Evolutionary conservation across 1,140 invertebrate genomes (phyloP), one percentile per base, ranked within the genome.

Genomic region (Trichogramma pretiosum): DNA sequence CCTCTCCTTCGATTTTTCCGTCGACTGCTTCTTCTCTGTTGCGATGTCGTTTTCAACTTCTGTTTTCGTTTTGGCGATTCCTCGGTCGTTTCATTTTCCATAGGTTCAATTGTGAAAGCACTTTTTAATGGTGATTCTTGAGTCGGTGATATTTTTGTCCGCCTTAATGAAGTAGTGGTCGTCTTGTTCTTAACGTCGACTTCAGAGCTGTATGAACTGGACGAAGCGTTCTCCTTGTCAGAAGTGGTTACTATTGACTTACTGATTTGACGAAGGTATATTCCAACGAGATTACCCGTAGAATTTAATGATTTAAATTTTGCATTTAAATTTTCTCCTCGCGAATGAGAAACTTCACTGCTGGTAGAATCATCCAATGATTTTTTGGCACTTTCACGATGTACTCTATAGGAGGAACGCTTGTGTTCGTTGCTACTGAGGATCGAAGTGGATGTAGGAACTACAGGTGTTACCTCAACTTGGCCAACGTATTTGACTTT

Each of bases 131-230:
- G 38, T 5, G 50, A 59, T 28, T 72, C 69, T 22, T 72, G 69
- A 9, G 67, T 69, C 1, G 69, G 68, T 0, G 69, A 72, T 47
- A 72, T 70, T 46, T 70, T 70, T 7, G 67, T 68, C 10, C 68
- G 60, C 22, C 68, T 55, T 11, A 72, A 43, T 43, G 67, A 67
- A 2, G 59, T 53, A 4, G 59, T 52, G 5, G 57, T 39, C 39
- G 60, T 66, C 0, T 48, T 16, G 11, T 22, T 23, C 28, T 64
- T 63, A 2, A 23, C 36, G 2, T 26, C 14, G 8, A 18, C 21
- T 3, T 51, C 49, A 0, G 30, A 1, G 16, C 53, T 57, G 5
- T 60, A 52, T 34, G 45, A 48, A 5, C 45, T 49, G 3, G 47
- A 19, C 8, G 55, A 50, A 19, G 58, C 57, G 17, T 59, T 61